Conservation (phyloP, 2,888 invertebrate species). For the Tetragonula carbonaria region DNA sequence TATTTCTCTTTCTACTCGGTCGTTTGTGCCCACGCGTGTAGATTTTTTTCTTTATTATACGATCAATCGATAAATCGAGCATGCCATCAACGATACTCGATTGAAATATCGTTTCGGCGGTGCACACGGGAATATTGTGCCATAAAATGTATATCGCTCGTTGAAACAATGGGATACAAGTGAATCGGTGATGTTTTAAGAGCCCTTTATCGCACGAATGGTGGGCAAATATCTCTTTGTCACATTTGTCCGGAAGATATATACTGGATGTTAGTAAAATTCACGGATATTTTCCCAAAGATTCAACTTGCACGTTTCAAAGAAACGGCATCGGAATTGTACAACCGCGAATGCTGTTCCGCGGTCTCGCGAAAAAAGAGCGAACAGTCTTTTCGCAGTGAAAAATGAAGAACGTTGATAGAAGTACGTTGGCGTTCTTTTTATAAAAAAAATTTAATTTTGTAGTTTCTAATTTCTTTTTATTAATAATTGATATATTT, state of each 20-base stretch:
- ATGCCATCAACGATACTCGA: background rate
- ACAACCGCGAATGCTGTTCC: background rate
- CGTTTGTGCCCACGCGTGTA: background rate
- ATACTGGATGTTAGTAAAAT: background rate
- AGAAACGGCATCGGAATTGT: background rate
- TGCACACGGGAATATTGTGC: conserved; percentile 21
- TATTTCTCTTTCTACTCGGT: background rate
- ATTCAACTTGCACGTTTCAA: background rate
- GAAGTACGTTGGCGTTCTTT: background rate
- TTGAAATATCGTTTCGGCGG: conserved; percentile 36
- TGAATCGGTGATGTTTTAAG: conserved; percentile 67
- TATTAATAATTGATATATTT: background rate
- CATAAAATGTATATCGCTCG: conserved; percentile 35
- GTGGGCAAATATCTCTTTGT: conserved; percentile 63
- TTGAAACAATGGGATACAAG: conserved; percentile 62
- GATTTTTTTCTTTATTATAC: background rate
- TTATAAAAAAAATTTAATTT: background rate
- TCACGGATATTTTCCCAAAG: conserved; percentile 1
- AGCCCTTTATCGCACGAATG: conserved; percentile 50
- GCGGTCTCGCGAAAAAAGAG: background rate
- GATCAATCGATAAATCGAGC: conserved; percentile 3
- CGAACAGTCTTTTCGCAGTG: background rate
- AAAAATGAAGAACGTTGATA: background rate
- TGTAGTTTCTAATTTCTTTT: background rate
- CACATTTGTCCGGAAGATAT: conserved; percentile 41